Conservation (phyloP, 2,797 vertebrate species). For the Thalassophryne amazonica region DNA sequence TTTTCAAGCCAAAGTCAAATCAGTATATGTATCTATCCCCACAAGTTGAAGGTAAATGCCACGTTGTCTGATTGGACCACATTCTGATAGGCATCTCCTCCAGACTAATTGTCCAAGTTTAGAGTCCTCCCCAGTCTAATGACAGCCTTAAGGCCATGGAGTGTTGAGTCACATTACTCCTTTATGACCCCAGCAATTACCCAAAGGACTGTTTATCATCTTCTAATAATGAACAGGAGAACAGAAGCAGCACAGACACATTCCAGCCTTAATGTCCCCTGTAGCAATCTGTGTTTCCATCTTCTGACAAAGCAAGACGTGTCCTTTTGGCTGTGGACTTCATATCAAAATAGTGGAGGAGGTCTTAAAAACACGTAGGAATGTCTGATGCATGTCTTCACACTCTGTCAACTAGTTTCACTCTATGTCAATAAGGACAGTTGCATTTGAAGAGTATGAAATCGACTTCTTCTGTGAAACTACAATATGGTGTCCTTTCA, state of each 20-base stretch:
- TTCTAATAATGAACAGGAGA: slow-evolving; percentile 15
- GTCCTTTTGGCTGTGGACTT: slow-evolving; percentile 32
- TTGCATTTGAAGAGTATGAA: too few species aligned
- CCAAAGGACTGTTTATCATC: slow-evolving; percentile 23
- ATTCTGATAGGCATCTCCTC: slow-evolving; percentile 35
- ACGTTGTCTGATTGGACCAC: slow-evolving; percentile 40
- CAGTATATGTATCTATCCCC: slow-evolving; percentile 49
- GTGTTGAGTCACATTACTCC: slow-evolving; percentile 23
- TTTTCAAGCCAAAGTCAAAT: slow-evolving; percentile 46
- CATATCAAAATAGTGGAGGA: neutral
- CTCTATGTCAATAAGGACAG: too few species aligned
- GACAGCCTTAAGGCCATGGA: slow-evolving; percentile 19
- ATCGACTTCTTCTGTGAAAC: too few species aligned
- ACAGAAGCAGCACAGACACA: slow-evolving; percentile 33
- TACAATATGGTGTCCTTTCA: too few species aligned
- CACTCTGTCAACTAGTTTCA: too few species aligned
- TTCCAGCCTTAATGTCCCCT: slow-evolving; percentile 20
- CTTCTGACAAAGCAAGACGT: slow-evolving; percentile 27
- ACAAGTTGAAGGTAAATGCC: slow-evolving; percentile 21
- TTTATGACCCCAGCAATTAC: slow-evolving; percentile 35
- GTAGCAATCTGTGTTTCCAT: slow-evolving; percentile 23
- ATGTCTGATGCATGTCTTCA: too few species aligned
- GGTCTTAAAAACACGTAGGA: neutral
- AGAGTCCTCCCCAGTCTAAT: slow-evolving; percentile 37
- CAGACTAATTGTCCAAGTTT: slow-evolving; percentile 24